Evolutionary conservation across 2,888 invertebrate genomes (phyloP), one percentile per base, ranked within the genome.

Genomic region (Sinhomidia bicolor): DNA sequence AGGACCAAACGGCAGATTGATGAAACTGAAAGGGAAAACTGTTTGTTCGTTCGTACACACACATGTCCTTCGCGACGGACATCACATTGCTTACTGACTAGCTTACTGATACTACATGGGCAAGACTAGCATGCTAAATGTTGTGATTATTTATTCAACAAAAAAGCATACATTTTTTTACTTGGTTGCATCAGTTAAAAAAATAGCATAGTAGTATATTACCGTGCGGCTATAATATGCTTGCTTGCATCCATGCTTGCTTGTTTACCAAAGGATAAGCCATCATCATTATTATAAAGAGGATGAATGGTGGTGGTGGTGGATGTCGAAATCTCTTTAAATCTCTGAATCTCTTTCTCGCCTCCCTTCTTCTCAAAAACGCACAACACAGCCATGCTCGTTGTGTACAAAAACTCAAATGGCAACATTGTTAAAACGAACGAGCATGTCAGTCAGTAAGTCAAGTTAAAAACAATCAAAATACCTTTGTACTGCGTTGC

Each of bases 11-110:
- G n/a, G n/a, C n/a, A n/a, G n/a, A n/a, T n/a, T n/a, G n/a, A n/a
- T n/a, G n/a, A n/a, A n/a, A n/a, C n/a, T n/a, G n/a, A n/a, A n/a
- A n/a, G n/a, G n/a, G n/a, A n/a, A n/a, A n/a, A n/a, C n/a, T n/a
- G n/a, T n/a, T n/a, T n/a, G n/a, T n/a, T n/a, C n/a, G n/a, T n/a
- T n/a, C n/a, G n/a, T n/a, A n/a, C n/a, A n/a, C n/a, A 36, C 17
- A 5, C 3, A 74, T 76, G 87, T 87, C 87, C 87, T 87, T 87
- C 87, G 20, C 62, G 62, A 82, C 32, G 87, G 82, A 87, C 87
- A 62, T 82, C 87, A 51, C 76, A 82, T 76, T 81, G 62, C 87
- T 76, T 23, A 87, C 87, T 87, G 82, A 87, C 86, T 87, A n/a
- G 57, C 68, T 86, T 5, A 62, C 26, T 76, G 71, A 36, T 36